Conservation (phyloP, 2,888 invertebrate species). For the Tetramorium bicarinatum region DNA sequence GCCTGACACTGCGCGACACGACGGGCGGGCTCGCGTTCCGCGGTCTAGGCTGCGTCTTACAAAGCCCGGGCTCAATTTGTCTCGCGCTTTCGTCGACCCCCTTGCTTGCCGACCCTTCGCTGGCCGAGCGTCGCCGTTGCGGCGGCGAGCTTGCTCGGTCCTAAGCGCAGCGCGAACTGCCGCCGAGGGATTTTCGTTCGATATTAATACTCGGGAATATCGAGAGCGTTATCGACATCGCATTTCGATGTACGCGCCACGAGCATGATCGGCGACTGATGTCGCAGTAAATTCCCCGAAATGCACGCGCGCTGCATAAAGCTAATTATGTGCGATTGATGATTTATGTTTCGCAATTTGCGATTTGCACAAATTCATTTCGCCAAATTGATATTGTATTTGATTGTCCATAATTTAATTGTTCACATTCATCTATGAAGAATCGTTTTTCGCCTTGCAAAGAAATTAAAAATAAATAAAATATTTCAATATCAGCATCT, state of each 20-base stretch:
- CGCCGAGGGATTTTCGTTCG: slow-evolving; percentile 34
- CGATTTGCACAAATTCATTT: not conserved
- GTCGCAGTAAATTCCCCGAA: not conserved
- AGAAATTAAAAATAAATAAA: no score
- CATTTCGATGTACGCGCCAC: not conserved
- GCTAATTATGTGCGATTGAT: not conserved
- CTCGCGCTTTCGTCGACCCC: slow-evolving; percentile 59
- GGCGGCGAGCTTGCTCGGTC: slow-evolving; percentile 12
- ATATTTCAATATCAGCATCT: no score
- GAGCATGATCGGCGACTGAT: not conserved
- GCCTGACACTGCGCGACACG: not conserved
- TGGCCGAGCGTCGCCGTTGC: not conserved
- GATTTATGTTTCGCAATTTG: not conserved
- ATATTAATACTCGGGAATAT: slow-evolving; percentile 41
- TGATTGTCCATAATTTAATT: no score
- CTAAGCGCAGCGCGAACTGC: slow-evolving; percentile 20
- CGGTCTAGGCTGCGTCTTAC: slow-evolving; percentile 39
- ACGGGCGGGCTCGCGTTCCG: slow-evolving; percentile 20
- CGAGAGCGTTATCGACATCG: not conserved
- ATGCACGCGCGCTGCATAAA: not conserved
- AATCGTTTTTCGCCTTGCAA: no score
- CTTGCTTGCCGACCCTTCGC: not conserved
- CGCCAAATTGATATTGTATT: no score
- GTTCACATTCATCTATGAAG: no score
- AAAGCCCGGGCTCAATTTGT: slow-evolving; percentile 56